Evolutionary conservation across 2,797 vertebrate genomes (phyloP).

Genomic region (Neoniphon sammara): DNA sequence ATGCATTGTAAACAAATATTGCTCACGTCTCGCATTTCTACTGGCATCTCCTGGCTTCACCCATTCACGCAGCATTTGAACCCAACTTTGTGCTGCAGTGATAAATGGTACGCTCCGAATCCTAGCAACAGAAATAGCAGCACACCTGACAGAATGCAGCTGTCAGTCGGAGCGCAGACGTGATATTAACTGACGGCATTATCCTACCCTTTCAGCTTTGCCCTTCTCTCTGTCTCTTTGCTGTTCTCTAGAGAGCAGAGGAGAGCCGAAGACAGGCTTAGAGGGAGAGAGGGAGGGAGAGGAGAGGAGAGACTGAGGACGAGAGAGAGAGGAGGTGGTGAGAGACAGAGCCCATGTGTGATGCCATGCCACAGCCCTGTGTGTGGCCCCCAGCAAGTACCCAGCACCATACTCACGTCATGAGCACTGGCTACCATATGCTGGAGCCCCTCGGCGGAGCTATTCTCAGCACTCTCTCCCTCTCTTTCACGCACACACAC

Average conservation of each 20-base stretch:
- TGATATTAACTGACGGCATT: constrained; percentile 60
- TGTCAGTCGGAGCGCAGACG: constrained; percentile 51
- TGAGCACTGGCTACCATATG: constrained; percentile 56
- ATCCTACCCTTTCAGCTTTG: constrained; percentile 51
- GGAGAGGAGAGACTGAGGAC: constrained; percentile 20
- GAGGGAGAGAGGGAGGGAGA: constrained; percentile 38
- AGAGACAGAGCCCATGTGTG: constrained; percentile 35
- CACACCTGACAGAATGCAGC: constrained; percentile 65
- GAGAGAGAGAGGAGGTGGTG: constrained; percentile 5
- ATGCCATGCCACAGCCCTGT: constrained; percentile 32
- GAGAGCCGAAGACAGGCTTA: constrained; percentile 31
- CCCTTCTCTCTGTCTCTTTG: constrained; percentile 40
- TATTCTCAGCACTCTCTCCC: constrained; percentile 54
- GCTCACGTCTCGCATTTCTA: not conserved
- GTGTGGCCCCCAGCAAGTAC: constrained; percentile 53
- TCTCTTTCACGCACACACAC: constrained; percentile 17
- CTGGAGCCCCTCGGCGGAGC: constrained; percentile 46
- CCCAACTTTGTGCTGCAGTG: constrained; percentile 44
- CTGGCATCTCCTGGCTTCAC: constrained; percentile 15
- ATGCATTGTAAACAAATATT: too few species aligned
- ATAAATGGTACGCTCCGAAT: constrained; percentile 27
- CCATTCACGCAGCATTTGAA: constrained; percentile 12
- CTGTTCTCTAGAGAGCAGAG: constrained; percentile 32
- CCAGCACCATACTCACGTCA: constrained; percentile 45
- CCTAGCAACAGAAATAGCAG: constrained; percentile 51